Base-by-base conservation (phyloP, 2,113 vertebrate species). In the Centrocercus urophasianus region DNA sequence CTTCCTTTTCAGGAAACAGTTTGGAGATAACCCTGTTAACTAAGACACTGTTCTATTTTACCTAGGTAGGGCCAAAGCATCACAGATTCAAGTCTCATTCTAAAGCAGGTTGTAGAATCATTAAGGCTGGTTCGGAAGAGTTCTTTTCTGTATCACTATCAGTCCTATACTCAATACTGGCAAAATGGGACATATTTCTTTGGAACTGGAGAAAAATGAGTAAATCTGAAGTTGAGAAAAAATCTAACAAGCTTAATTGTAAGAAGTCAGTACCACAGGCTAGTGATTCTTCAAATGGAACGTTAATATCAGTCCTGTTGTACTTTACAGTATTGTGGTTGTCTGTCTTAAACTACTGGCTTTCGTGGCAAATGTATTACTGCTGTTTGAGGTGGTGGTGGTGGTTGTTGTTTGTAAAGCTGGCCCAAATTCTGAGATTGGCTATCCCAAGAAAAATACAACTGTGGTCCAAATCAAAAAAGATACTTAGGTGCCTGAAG, bases 1-100 rank as follows among this genome's bases (percentile, higher is more conserved):
- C 42, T 73, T 32, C 78, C 64, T 80, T 59, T 13, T 32, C 73
- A n/a, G 86, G 83, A 90, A 75, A n/a, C 83, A 52, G 34, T 43
- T 54, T 77, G 42, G 70, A 90, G 36, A 74, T 84, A 84, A 83
- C 89, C 52, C 69, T 88, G 69, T 80, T 89, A 76, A 64, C 52
- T 25, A 42, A 45, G 76, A 28, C 7, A 7, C 34, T 65, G 34
- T 45, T 90, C 32, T 65, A 9, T 89, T 72, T 69, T 79, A 40
- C 64, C 6, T 74, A 12, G 42, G 27, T 22, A 65, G 57, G 45
- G 43, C 89, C 75, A 75, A 59, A 56, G 28, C 21, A 10, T 57
- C 45, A 17, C 66, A 76, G 57, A 11, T 61, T 63, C 13, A 20
- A 42, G 34, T 61, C 40, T 77, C 34, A 43, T n/a, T 42, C n/a